Conservation (phyloP, 53 echinoderm and acorn worm species). For the Apostichopus leukothele region DNA sequence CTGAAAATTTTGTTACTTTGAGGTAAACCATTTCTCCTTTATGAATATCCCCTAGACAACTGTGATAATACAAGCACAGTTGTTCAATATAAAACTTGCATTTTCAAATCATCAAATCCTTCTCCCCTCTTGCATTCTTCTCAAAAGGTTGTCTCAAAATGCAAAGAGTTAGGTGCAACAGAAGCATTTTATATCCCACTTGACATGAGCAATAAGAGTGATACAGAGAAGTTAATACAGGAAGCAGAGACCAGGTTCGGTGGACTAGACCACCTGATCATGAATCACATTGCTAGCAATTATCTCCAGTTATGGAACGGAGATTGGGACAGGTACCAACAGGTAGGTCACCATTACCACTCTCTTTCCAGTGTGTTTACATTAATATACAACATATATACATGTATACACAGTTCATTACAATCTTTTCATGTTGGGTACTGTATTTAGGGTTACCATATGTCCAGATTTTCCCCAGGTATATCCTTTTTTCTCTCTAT, state of each 20-base stretch:
- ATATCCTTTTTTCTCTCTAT: too few relatives aligned
- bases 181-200: slow-evolving; percentile 85
- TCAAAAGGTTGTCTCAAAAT: slow-evolving; percentile 77
- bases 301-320: slow-evolving; percentile 71
- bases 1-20: too few relatives aligned
- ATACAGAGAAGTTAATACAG: slow-evolving; percentile 69
- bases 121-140: background rate
- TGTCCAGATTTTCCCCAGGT: too few relatives aligned
- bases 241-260: slow-evolving; percentile 76
- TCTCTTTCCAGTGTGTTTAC: too few relatives aligned
- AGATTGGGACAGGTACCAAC: slow-evolving; percentile 49
- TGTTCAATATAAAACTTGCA: too few relatives aligned
- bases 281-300: slow-evolving; percentile 82
- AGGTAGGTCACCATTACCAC: slow-evolving; percentile 2
- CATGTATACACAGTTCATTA: too few relatives aligned
- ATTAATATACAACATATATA: too few relatives aligned
- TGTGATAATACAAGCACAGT: too few relatives aligned
- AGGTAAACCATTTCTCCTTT: too few relatives aligned
- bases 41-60: too few relatives aligned
- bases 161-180: slow-evolving; percentile 86
- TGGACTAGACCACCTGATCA: slow-evolving; percentile 82
- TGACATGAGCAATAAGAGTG: slow-evolving; percentile 75
- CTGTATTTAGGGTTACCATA: too few relatives aligned
- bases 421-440: too few relatives aligned
- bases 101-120: background rate